A percentile compares a stretch with the other conserved stretches of the same genome.
phyloP scores from a whole-genome alignment of 2,113 vertebrate genomes.

The Pterocles burchelli region DNA sequence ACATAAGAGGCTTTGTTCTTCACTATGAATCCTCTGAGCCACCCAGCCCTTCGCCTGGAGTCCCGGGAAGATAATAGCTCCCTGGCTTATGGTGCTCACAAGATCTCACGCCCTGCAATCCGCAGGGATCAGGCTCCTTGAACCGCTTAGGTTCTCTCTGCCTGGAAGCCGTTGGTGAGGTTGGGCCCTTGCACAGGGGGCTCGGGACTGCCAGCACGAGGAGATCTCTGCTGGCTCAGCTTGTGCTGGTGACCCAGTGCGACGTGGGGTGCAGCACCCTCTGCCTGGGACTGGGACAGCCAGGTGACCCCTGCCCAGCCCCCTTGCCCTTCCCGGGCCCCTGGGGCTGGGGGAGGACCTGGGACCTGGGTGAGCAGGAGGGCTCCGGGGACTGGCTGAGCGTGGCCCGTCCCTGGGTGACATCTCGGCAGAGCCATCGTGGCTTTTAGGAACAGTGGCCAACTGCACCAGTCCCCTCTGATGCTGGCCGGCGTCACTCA shows the following conservation, averaged over 20 bases:
- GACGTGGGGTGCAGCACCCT: too few relatives aligned
- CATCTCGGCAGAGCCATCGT: background rate
- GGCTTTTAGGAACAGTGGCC: background rate
- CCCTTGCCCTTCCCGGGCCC: background rate
- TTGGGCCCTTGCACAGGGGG: background rate
- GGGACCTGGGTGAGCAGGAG: background rate
- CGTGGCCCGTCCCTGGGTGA: background rate
- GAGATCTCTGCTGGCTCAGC: constrained; percentile 6
- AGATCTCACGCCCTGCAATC: background rate
- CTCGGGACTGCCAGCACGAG: background rate
- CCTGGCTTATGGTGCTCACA: constrained; percentile 27
- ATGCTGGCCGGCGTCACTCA: background rate
- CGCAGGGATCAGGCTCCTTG: constrained; percentile 18
- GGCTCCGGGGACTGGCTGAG: rapidly evolving
- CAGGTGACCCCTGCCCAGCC: background rate
- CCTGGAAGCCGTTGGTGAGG: background rate
- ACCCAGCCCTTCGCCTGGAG: background rate
- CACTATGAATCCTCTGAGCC: constrained; percentile 35
- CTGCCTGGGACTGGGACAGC: background rate
- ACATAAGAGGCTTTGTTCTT: constrained; percentile 58
- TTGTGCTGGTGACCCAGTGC: background rate
- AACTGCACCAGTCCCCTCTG: background rate
- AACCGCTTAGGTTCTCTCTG: background rate
- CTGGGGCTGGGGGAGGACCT: background rate
- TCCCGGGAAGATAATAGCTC: constrained; percentile 46